Percentiles rank a stretch among this genome's conserved stretches.
These are phyloP conservation scores for Rhamnusium bicolor DNA, from an alignment of 2,888 invertebrate species.

Conservation along the genomic window DNA sequence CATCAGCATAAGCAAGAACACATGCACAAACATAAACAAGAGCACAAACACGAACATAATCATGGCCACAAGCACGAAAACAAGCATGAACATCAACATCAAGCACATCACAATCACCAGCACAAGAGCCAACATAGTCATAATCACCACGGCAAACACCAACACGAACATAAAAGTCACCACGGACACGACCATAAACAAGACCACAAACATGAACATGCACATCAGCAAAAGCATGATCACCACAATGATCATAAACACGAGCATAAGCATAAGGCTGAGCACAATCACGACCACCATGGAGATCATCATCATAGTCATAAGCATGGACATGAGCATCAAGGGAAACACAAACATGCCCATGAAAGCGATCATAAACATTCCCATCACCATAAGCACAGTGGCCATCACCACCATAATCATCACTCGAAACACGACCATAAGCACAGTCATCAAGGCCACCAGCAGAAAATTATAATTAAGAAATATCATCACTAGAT, in stretches of 20 bases:
- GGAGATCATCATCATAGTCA: slow-evolving; percentile 52
- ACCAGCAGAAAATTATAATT: slow-evolving; percentile 33
- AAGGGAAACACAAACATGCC: slow-evolving; percentile 43
- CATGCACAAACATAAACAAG: slow-evolving; percentile 51
- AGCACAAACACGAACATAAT: slow-evolving; percentile 50
- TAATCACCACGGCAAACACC: slow-evolving; percentile 45
- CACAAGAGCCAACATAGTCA: slow-evolving; percentile 49
- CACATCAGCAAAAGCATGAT: slow-evolving; percentile 51
- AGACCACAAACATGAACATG: slow-evolving; percentile 46
- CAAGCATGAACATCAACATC: slow-evolving; percentile 40
- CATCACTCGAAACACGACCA: slow-evolving; percentile 40
- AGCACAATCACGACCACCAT: slow-evolving; percentile 52
- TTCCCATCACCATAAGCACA: slow-evolving; percentile 36
- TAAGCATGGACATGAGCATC: slow-evolving; percentile 46
- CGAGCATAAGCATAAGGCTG: slow-evolving; percentile 51
- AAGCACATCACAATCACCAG: slow-evolving; percentile 29
- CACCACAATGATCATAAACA: slow-evolving; percentile 49
- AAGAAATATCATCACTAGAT: slow-evolving; percentile 27
- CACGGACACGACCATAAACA: slow-evolving; percentile 49
- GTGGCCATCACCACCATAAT: slow-evolving; percentile 32
- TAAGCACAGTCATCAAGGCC: slow-evolving; percentile 39
- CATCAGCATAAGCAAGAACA: slow-evolving; percentile 62
- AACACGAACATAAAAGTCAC: slow-evolving; percentile 47
- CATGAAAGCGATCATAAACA: slow-evolving; percentile 47
- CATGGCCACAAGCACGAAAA: slow-evolving; percentile 46